These are phyloP conservation scores for Ptilodon capucinus DNA, from an alignment of 2,888 invertebrate species.

Conservation along the genomic window DNA sequence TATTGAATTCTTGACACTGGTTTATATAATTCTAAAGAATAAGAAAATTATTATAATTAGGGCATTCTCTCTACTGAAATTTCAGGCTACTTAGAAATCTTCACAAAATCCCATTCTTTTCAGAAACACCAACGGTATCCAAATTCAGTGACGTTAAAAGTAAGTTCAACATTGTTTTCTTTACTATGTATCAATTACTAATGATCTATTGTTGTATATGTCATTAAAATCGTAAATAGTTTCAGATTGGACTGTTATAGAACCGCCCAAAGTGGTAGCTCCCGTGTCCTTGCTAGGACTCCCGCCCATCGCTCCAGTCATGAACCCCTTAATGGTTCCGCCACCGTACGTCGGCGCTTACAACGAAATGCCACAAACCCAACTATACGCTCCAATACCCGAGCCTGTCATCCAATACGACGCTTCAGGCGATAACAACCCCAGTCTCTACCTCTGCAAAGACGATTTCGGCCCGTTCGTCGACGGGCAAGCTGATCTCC, in stretches of 20 bases:
- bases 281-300: constrained; percentile 11
- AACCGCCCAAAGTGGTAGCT: constrained; percentile 34
- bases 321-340: constrained; percentile 30
- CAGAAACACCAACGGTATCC: constrained; percentile 20
- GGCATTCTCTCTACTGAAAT: too few species aligned
- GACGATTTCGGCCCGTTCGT: constrained; percentile 62
- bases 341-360: constrained; percentile 20
- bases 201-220: not conserved
- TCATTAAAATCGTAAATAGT: constrained; percentile 24
- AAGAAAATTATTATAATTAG: too few species aligned
- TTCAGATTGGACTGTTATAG: constrained; percentile 57
- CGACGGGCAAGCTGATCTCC: constrained; percentile 42
- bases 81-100: not conserved
- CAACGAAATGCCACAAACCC: constrained; percentile 11
- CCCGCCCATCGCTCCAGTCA: constrained; percentile 8
- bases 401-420: not conserved
- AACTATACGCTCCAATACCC: constrained; percentile 3
- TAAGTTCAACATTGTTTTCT: not conserved
- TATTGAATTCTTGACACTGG: too few species aligned
- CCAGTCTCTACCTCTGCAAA: constrained; percentile 62
- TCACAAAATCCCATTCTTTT: constrained; percentile 22
- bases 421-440: constrained; percentile 1
- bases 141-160: constrained; percentile 18
- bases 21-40: too few species aligned
- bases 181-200: too few species aligned